Evolutionary conservation across 1,140 invertebrate species (phyloP), one percentile per base, ranked within the genome.

Genomic region (Papilio polytes): DNA sequence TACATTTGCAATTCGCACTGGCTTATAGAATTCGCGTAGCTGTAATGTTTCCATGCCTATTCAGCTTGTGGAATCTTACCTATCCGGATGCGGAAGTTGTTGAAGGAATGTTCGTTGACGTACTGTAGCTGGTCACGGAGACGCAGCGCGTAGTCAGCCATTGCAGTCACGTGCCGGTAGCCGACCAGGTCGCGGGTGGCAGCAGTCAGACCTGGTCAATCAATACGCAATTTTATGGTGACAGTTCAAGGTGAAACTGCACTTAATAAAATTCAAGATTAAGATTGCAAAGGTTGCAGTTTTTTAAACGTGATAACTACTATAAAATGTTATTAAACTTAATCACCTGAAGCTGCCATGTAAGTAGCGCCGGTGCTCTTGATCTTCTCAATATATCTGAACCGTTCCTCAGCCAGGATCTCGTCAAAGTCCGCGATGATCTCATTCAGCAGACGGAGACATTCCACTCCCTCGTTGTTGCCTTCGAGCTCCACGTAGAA

Each of bases 351-450:
- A 20, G 98, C 99, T 3, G 98, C 98, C 99, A 99, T 99, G 89
- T 99, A 99, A 0, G 98, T 99, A 15, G 98, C 97, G 10, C 98
- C 98, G 0, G 99, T 99, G 81, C 98, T 99, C 94, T 99, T 99
- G 87, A 99, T 99, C 95, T 99, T 99, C 95, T 99, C 99, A 85
- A 99, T 98, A 94, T 97, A 98, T 26, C 96, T 97, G 95, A 99
- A 99, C 84, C 96, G 96, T 12, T 98, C 97, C 89, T 99, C 98
- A 7, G 97, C 97, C 0, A 99, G 96, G 74, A 99, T 95, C 92
- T 99, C 98, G 92, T 99, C 99, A 92, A 99, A 99, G 95, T 99
- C 98, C 0, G 98, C 98, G 78, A 99, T 99, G 87, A 99, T 99
- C 96, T 99, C 99, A 94, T 99, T 99, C 3, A 99, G 96, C 0